Base-by-base conservation (phyloP, 2,888 invertebrate species). In the Dolichomitus sp. region DNA sequence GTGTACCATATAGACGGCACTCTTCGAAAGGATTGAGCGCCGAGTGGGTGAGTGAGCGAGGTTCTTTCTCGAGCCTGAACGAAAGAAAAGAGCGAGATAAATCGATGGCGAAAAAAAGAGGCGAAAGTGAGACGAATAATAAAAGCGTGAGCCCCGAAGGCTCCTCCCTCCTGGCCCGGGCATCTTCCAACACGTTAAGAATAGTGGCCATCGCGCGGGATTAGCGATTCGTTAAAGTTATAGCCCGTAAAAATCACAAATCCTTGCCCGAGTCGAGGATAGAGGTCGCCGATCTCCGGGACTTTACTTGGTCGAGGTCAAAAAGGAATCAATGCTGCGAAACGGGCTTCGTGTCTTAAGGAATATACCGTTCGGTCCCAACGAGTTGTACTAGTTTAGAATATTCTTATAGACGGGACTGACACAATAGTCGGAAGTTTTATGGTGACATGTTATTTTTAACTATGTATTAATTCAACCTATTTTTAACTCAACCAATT, bases 171-270 rank as follows among this genome's bases (percentile, higher is more conserved):
- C 27, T 30, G 45, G 66, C 63, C n/a, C 23, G 52, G 42, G 30
- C 27, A 66, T 73, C 72, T 68, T 19, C 66, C 52, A 72, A 30
- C 70, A 59, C 30, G 77, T 84, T 84, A 84, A 86, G 87, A 88
- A 88, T 84, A 84, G 86, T 83, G 75, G 81, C 83, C 86, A 78
- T 88, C 54, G 61, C 37, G 85, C 63, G 81, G 87, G 87, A 90
- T 90, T 89, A 90, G 88, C 86, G 86, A 88, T 86, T 89, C 84
- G 87, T 88, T 87, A 74, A 89, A 87, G 87, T 88, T 87, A 88
- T 87, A 81, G 87, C 87, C 87, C 89, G 83, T 90, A 85, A 88
- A 88, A 88, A 86, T 87, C 70, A 85, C 87, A 84, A 89, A 89
- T 87, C 84, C 86, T 70, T 73, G 65, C 73, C 73, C 72, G 63